phyloP scores from a whole-genome alignment of 2,888 invertebrate species.

The Poecilus cupreus region DNA sequence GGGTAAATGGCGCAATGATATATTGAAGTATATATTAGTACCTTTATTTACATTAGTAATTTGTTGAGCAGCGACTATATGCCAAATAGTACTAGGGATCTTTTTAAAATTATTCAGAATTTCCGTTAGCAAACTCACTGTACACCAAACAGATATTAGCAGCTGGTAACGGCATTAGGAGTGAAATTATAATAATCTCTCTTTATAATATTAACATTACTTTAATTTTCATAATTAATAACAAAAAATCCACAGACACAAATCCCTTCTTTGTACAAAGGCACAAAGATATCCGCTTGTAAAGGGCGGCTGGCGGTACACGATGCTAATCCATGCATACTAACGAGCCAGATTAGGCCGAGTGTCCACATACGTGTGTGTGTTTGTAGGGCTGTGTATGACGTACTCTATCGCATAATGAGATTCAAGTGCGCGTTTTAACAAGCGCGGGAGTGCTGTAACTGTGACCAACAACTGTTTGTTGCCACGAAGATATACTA shows the following conservation, averaged over 20 bases:
- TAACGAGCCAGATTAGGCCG: conserved; percentile 44
- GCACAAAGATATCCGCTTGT: neutral
- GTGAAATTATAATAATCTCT: no score
- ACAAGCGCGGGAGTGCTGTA: conserved; percentile 29
- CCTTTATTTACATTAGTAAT: no score
- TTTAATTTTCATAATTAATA: conserved; percentile 15
- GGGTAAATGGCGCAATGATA: no score
- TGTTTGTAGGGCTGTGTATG: conserved; percentile 15
- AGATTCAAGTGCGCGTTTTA: conserved; percentile 52
- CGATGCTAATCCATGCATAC: conserved; percentile 46
- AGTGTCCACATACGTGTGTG: conserved; percentile 21
- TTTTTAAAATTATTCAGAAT: no score
- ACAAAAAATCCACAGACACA: conserved; percentile 7
- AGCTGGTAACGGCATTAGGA: no score
- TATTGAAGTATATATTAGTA: no score
- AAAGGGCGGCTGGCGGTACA: neutral
- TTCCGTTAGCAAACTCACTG: no score
- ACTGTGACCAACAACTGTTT: conserved; percentile 51
- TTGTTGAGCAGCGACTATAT: no score
- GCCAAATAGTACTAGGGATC: no score
- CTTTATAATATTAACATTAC: no score
- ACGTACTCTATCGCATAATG: conserved; percentile 45
- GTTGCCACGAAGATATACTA: conserved; percentile 58
- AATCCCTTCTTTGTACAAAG: neutral
- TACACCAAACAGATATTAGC: no score